Conservation (phyloP, 2,888 invertebrate genomes). For the Cheilosia grossa region DNA sequence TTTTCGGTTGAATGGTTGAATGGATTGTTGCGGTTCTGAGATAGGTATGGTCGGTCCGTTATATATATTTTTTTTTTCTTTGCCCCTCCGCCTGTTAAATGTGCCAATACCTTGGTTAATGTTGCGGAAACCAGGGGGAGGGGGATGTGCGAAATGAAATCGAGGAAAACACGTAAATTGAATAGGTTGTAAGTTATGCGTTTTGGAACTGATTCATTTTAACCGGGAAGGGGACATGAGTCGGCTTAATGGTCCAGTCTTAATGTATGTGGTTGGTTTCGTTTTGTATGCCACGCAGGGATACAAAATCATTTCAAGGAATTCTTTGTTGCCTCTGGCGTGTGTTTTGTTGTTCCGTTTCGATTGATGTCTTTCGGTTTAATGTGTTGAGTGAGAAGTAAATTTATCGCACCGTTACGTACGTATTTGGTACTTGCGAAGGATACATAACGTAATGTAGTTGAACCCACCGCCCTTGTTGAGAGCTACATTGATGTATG, state of each 20-base stretch:
- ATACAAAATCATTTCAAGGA: neutral
- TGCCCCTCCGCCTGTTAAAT: constrained; percentile 15
- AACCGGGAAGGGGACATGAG: constrained; percentile 23
- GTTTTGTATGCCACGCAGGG: neutral
- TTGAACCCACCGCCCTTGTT: too few species aligned
- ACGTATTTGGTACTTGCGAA: too few species aligned
- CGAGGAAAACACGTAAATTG: constrained; percentile 65
- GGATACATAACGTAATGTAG: too few species aligned
- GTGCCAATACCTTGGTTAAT: constrained; percentile 67
- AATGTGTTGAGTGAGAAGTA: too few species aligned
- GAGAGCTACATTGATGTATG: too few species aligned
- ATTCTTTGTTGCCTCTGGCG: neutral
- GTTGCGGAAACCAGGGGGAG: constrained; percentile 64
- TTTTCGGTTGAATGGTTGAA: constrained; percentile 70
- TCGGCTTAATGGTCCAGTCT: constrained; percentile 38
- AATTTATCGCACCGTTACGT: too few species aligned
- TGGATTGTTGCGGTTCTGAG: constrained; percentile 69
- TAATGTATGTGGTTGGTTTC: constrained; percentile 23
- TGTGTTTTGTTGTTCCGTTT: too few species aligned
- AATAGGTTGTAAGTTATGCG: constrained; percentile 62
- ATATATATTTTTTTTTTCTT: constrained; percentile 28
- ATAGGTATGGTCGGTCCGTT: constrained; percentile 48
- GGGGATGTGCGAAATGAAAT: constrained; percentile 40
- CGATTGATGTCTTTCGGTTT: too few species aligned
- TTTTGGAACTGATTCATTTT: constrained; percentile 65